Evolutionary conservation across 2,113 vertebrate genomes (phyloP).

Genomic region (Urocitellus parryii): DNA sequence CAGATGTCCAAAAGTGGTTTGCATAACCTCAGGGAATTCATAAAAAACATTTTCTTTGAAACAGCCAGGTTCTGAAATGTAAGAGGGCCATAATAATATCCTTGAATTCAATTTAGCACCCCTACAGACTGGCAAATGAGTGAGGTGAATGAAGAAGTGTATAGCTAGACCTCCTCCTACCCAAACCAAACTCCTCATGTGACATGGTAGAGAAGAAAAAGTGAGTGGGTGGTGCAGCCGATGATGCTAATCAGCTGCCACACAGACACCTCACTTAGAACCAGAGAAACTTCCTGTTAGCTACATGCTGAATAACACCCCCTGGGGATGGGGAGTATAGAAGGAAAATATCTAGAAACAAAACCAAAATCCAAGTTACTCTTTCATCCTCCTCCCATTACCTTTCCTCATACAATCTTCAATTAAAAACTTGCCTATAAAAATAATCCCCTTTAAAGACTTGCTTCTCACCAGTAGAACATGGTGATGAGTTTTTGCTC

Average conservation of each 20-base stretch:
- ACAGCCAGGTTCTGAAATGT: background rate
- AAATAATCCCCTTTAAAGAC: background rate
- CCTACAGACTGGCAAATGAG: background rate
- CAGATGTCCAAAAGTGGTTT: background rate
- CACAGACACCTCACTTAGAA: background rate
- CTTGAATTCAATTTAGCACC: background rate
- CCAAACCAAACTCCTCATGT: background rate
- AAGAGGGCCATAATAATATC: background rate
- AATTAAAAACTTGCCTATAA: background rate
- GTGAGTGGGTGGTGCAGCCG: background rate
- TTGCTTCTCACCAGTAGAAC: background rate
- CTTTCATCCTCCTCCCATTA: background rate
- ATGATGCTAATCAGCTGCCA: background rate
- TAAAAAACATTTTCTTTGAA: slow-evolving; percentile 10
- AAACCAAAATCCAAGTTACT: background rate
- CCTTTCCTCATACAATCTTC: background rate
- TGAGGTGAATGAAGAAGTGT: background rate
- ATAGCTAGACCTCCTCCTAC: background rate
- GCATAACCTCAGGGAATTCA: background rate
- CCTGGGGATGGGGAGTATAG: background rate
- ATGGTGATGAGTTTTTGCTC: no score
- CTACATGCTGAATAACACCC: background rate
- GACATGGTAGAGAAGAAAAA: background rate
- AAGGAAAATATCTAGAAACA: background rate
- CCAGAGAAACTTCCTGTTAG: background rate